A percentile compares a stretch with the other conserved stretches of the same genome.
phyloP scores from a whole-genome alignment of 1,140 invertebrate species.

The Megathymus violae region DNA sequence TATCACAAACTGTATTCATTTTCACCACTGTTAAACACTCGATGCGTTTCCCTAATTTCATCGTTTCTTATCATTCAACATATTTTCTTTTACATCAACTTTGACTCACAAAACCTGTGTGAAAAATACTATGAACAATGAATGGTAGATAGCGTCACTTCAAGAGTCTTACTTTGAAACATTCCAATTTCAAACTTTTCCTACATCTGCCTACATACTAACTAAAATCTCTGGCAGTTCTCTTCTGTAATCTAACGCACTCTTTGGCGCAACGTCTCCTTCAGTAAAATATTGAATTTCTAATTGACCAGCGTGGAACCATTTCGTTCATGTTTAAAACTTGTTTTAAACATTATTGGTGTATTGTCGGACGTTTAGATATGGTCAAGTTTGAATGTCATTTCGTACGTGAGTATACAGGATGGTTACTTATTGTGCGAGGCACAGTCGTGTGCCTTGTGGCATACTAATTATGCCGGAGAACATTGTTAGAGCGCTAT shows the following conservation, averaged over 20 bases:
- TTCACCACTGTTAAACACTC: no score
- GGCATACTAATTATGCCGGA: constrained; percentile 61
- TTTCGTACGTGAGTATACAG: constrained; percentile 48
- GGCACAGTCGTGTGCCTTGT: constrained; percentile 39
- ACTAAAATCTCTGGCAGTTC: no score
- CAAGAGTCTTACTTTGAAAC: no score
- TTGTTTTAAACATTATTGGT: constrained; percentile 53
- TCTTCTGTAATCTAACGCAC: constrained; percentile 21
- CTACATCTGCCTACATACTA: no score
- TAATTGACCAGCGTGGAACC: constrained; percentile 39
- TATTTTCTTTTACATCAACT: not conserved
- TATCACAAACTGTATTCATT: no score
- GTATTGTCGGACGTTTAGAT: constrained; percentile 63
- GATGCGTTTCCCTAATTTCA: no score
- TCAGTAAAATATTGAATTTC: constrained; percentile 59
- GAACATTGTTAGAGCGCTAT: constrained; percentile 55
- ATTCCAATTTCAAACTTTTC: no score
- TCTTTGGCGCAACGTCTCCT: constrained; percentile 51
- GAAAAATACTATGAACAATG: no score
- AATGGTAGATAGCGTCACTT: no score
- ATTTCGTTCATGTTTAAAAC: constrained; percentile 45
- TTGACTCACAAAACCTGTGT: not conserved
- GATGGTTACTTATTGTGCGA: constrained; percentile 49
- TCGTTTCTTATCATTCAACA: no score
- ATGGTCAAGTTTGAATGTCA: constrained; percentile 77